phyloP scores from a whole-genome alignment of 2,113 vertebrate genomes.

The Desmodus rotundus region DNA sequence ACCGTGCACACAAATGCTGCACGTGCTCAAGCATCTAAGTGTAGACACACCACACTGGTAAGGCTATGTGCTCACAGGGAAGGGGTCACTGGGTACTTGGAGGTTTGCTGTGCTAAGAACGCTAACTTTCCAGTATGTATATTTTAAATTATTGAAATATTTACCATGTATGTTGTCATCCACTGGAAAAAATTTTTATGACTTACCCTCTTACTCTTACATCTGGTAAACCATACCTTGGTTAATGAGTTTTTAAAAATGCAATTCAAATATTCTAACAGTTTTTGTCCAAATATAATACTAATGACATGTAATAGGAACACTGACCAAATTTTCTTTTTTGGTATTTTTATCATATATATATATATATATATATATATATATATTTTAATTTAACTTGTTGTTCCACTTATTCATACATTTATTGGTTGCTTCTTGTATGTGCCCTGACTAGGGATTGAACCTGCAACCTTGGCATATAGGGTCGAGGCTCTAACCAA shows the following conservation, averaged over 20 bases:
- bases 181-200: background rate
- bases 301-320: background rate
- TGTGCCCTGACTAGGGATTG: no score
- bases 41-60: background rate
- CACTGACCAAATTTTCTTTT: background rate
- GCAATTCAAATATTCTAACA: constrained; percentile 12
- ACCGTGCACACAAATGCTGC: background rate
- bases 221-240: background rate
- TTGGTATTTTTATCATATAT: no score
- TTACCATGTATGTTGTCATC: background rate
- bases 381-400: no score
- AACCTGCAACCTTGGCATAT: no score
- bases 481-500: no score
- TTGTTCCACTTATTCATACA: no score
- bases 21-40: background rate
- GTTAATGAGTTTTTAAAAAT: background rate
- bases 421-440: no score
- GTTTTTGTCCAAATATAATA: background rate
- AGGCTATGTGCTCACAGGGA: background rate
- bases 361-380: no score
- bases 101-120: background rate
- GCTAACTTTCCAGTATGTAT: background rate
- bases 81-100: background rate
- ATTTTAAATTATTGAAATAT: background rate
- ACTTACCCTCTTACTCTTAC: background rate